Conservation (phyloP, 2,113 vertebrate genomes). For the Helogale parvula region DNA sequence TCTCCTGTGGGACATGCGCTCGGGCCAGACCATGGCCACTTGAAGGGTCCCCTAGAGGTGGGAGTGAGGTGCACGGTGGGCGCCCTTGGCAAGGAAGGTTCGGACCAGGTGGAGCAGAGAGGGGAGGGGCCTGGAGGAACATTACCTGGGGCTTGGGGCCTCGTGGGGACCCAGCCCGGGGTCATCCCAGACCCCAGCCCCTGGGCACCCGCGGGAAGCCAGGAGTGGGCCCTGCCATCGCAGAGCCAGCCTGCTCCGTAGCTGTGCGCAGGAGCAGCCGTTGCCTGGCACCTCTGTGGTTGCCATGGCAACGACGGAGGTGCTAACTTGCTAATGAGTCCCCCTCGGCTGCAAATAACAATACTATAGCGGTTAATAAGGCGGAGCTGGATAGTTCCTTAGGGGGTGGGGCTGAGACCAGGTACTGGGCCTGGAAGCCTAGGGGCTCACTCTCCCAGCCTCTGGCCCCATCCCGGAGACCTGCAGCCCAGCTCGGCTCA, state of each 20-base stretch:
- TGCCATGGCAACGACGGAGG: slow-evolving; percentile 86
- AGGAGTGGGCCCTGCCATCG: neutral
- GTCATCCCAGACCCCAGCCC: neutral
- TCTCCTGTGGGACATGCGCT: neutral
- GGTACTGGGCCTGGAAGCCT: neutral
- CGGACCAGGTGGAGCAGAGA: neutral
- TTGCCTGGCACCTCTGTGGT: slow-evolving; percentile 87
- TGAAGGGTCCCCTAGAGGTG: neutral
- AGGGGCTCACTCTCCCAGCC: neutral
- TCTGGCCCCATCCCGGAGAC: neutral
- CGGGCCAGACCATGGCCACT: neutral
- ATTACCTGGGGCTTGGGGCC: neutral
- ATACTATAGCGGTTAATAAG: slow-evolving; percentile 74
- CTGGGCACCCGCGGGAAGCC: neutral
- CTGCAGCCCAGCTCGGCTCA: too few species aligned
- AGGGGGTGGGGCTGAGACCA: neutral
- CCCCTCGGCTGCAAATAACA: slow-evolving; percentile 83
- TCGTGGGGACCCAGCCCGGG: neutral
- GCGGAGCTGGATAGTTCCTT: slow-evolving; percentile 64
- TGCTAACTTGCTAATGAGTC: slow-evolving; percentile 88
- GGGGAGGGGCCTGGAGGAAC: neutral
- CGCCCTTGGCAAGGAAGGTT: neutral
- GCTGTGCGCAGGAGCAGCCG: slow-evolving; percentile 69
- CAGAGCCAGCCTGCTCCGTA: neutral
- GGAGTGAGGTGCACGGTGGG: neutral